Base-by-base conservation (phyloP, 2,888 invertebrate genomes). In the Euphydryas editha region DNA sequence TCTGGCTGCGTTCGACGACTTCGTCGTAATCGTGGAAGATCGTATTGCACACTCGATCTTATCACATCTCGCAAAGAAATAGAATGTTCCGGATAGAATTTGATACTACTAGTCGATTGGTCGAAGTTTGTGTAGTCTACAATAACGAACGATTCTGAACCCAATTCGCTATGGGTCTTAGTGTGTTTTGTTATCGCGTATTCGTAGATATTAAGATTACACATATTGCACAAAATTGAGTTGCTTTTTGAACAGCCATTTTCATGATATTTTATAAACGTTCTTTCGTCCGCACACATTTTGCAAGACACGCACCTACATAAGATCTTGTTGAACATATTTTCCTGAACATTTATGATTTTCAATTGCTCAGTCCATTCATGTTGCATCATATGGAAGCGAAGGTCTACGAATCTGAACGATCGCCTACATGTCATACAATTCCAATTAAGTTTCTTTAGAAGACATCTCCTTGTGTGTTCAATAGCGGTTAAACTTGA, bases 1-100 rank as follows among this genome's bases (percentile, higher is more conserved):
- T 65, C 39, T 88, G 88, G 2, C 82, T 76, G 55, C 89, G 89
- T 0, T 81, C 83, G 0, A 89, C 81, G 0, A 81, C 81, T 0
- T 76, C 72, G 21, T 88, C 87, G 46, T 90, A 89, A 0, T 74
- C 71, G 49, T 86, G 81, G 0, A 80, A 79, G 0, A 81, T 73
- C 0, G 82, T 65, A 0, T 82, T 75, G 42, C 90, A 90, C n/a
- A n/a, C n/a, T n/a, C n/a, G n/a, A n/a, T n/a, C n/a, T n/a, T n/a
- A n/a, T n/a, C n/a, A n/a, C 0, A 64, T 58, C 0, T 58, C 37
- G 59, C 90, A 90, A 2, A 73, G 62, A 21, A 78, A 88, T 0
- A 87, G 67, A 0, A 88, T 78, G 13, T 87, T 83, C 87, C 88
- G 87, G 10, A 78, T 78, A 0, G 18, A 10, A 20, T 46, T 46